A percentile compares a stretch with the other conserved stretches of the same genome.
phyloP scores from a whole-genome alignment of 2,113 vertebrate genomes.

The Pituophis catenifer region DNA sequence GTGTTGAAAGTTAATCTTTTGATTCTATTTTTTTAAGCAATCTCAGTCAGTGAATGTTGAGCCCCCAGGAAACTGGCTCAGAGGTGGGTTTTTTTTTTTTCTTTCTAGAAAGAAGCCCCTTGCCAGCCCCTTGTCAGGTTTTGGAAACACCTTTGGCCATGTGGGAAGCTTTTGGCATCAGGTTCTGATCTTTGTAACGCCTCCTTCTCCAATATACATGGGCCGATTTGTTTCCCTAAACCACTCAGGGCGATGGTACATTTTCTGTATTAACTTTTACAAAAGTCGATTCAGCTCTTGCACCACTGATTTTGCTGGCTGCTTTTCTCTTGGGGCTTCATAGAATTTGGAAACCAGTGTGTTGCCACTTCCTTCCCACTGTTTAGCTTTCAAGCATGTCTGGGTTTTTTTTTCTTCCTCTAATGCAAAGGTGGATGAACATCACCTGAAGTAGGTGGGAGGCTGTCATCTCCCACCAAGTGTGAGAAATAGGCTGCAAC shows the following conservation, averaged over 20 bases:
- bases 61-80: slow-evolving; percentile 12
- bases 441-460: not conserved
- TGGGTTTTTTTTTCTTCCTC: no score
- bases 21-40: slow-evolving; percentile 18
- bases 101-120: slow-evolving; percentile 32
- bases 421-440: not conserved
- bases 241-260: slow-evolving; percentile 38
- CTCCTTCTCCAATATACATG: slow-evolving; percentile 56
- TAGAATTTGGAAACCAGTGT: slow-evolving; percentile 8
- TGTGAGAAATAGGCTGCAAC: not conserved
- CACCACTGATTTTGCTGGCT: slow-evolving; percentile 46
- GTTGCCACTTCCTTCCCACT: not conserved
- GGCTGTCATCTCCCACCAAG: not conserved
- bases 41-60: not conserved
- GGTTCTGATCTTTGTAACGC: slow-evolving; percentile 49
- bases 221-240: slow-evolving; percentile 46
- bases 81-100: not conserved
- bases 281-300: slow-evolving; percentile 49
- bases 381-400: not conserved
- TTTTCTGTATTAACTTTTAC: slow-evolving; percentile 51
- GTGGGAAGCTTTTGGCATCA: slow-evolving; percentile 44
- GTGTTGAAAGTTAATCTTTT: not conserved
- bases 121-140: slow-evolving; percentile 29
- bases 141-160: slow-evolving; percentile 24
- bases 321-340: slow-evolving; percentile 4